Conservation (phyloP, 2,888 invertebrate species). For the Helleia helle region DNA sequence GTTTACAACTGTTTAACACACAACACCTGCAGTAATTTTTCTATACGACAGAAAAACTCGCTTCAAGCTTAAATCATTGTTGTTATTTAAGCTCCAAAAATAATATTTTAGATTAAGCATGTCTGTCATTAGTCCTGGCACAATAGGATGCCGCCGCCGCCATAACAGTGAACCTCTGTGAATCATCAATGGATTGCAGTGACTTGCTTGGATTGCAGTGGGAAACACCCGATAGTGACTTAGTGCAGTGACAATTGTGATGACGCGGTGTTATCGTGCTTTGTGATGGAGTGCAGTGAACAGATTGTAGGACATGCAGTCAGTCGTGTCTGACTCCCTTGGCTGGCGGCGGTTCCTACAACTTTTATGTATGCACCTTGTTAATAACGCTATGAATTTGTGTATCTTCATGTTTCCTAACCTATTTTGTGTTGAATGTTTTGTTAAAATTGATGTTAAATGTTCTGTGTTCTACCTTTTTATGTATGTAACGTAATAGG, state of each 20-base stretch:
- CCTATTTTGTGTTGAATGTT: conserved; percentile 5
- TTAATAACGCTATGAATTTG: conserved; percentile 21
- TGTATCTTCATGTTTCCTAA: conserved; percentile 17
- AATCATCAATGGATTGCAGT: conserved; percentile 61
- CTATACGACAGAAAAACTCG: conserved; percentile 18
- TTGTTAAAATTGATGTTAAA: neutral
- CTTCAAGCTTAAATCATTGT: conserved; percentile 33
- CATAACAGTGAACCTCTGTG: conserved; percentile 35
- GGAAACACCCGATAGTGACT: conserved; percentile 44
- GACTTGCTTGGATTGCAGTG: conserved; percentile 68
- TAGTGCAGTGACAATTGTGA: conserved; percentile 59
- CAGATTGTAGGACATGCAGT: conserved; percentile 18
- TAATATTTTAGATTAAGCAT: conserved; percentile 30
- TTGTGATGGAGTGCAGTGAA: conserved; percentile 50
- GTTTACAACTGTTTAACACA: conserved; percentile 17
- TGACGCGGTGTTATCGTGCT: conserved; percentile 40
- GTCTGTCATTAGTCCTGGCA: conserved; percentile 36
- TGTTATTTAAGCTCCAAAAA: conserved; percentile 25
- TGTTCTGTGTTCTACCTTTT: too few relatives aligned
- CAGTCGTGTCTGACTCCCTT: conserved; percentile 27
- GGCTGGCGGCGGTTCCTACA: conserved; percentile 62
- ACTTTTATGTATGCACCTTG: conserved; percentile 49
- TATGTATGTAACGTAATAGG: too few relatives aligned
- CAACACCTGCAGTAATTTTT: conserved; percentile 11
- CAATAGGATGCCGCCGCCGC: conserved; percentile 58